Base-by-base conservation (phyloP, 2,113 vertebrate genomes). In the Typhlomys cinereus region DNA sequence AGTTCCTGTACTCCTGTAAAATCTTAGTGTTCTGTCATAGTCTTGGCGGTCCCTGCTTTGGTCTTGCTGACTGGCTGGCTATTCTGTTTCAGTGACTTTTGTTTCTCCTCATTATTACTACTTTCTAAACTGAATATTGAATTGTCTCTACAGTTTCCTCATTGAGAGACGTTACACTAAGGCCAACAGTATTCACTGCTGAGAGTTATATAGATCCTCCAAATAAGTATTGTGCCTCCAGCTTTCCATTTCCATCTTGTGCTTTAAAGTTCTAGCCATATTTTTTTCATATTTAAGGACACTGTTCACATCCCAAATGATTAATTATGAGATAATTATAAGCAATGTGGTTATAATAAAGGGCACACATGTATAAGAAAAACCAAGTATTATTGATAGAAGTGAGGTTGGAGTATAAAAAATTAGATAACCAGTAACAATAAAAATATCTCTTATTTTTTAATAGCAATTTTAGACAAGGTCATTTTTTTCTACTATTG, bases 241-340 rank as follows among this genome's bases (percentile, higher is more conserved):
- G 52, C 31, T 81, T 36, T 44, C 59, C 1, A 6, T 44, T 8
- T 46, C 59, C 62, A 89, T 31, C 31, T 44, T n/a, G n/a, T n/a
- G n/a, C n/a, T 44, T 81, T 79, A 50, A 54, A 91, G 59, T 74
- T 4, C 39, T 41, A 86, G 2, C 4, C 4, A 57, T 9, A 44
- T 41, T 83, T 74, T 84, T 78, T 82, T 21, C 5, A n/a, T 88
- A 67, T 74, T 90, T 88, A 89, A 69, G 83, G 39, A 48, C 39
- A 64, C 21, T 7, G 7, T 76, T 84, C 81, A 41, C 9, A 83
- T 54, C 10, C 44, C 7, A 80, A 41, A 46, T 21, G 11, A 67
- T 80, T 70, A 83, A 71, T 64, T 73, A 36, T 81, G 71, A 73
- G 66, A 36, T 76, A 4, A n/a, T 44, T 70, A 29, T 66, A 83